phyloP scores from a whole-genome alignment of 2,797 vertebrate species.

The Hypotaenidia philippensis region DNA sequence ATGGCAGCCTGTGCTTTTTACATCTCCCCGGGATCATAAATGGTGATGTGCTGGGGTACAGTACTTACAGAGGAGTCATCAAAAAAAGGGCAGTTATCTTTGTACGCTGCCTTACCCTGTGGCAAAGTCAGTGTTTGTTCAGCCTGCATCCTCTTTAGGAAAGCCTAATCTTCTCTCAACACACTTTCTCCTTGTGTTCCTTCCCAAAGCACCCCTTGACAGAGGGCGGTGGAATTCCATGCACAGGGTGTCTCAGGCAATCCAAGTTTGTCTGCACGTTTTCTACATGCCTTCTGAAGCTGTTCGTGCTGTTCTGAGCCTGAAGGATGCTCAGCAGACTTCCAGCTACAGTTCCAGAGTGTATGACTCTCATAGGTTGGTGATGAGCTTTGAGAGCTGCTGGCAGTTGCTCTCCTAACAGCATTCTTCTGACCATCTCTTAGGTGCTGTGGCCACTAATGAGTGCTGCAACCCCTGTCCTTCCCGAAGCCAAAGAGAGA shows the following conservation, averaged over 20 bases:
- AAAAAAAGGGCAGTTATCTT: neutral
- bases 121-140: neutral
- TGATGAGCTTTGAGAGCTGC: neutral
- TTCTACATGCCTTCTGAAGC: neutral
- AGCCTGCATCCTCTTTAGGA: neutral
- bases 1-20: neutral
- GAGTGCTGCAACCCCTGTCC: fast-evolving
- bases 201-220: neutral
- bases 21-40: fast-evolving
- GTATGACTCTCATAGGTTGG: neutral
- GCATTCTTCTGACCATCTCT: fast-evolving
- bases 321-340: neutral
- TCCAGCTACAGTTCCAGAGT: neutral
- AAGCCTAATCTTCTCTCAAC: neutral
- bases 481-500: neutral
- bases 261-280: neutral
- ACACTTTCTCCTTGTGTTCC: neutral
- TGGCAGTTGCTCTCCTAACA: neutral
- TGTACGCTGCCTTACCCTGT: neutral
- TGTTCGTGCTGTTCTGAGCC: neutral
- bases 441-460: neutral
- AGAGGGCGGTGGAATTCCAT: neutral
- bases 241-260: neutral
- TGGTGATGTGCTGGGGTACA: neutral
- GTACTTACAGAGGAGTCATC: neutral